phyloP scores from a whole-genome alignment of 2,888 invertebrate species.

The Alitta virens region DNA sequence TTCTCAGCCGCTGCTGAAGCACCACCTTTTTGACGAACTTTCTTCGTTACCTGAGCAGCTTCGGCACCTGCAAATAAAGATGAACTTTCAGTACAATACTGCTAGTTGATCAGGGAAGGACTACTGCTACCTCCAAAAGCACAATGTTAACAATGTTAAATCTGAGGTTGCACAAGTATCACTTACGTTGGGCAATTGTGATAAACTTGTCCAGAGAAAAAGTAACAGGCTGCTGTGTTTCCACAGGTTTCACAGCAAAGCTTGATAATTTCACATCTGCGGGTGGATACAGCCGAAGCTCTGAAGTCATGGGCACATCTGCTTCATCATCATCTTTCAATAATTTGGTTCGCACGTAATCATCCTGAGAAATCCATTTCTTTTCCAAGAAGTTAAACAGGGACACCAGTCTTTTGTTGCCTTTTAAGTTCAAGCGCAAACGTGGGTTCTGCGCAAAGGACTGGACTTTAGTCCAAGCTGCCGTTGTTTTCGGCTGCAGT shows the following conservation, averaged over 20 bases:
- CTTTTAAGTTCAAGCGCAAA: conserved; percentile 69
- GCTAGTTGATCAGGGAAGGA: too few relatives aligned
- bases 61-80: too few relatives aligned
- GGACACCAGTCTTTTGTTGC: conserved; percentile 46
- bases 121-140: background rate
- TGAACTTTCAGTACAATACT: too few relatives aligned
- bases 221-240: conserved; percentile 27
- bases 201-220: conserved; percentile 35
- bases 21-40: too few relatives aligned
- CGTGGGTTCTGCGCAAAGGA: conserved; percentile 85
- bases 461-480: conserved; percentile 82
- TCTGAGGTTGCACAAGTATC: too few relatives aligned
- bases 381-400: conserved; percentile 25
- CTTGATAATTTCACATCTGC: conserved; percentile 34
- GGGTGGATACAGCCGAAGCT: conserved; percentile 28
- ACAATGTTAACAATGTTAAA: too few relatives aligned
- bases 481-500: conserved; percentile 74
- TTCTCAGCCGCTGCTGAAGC: too few relatives aligned
- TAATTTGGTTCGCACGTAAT: background rate
- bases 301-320: conserved; percentile 30
- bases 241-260: conserved; percentile 34
- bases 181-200: conserved; percentile 33
- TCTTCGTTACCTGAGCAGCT: too few relatives aligned
- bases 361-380: conserved; percentile 24
- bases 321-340: conserved; percentile 30